phyloP scores from a whole-genome alignment of 1,140 invertebrate species.

The Drosophila funebris region DNA sequence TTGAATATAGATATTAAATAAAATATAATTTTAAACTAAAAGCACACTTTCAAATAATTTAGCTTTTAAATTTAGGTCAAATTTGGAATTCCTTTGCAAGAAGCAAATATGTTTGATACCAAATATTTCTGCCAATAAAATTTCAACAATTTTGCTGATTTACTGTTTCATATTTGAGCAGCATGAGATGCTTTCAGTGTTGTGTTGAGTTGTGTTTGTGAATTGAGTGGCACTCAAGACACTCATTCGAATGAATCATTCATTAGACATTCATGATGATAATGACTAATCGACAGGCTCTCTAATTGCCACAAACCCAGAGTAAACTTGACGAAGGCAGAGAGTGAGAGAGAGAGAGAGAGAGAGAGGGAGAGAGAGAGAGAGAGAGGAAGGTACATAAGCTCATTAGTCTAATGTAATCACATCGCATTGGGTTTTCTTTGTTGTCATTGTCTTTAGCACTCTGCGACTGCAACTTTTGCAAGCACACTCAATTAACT shows the following conservation, averaged over 20 bases:
- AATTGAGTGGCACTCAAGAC: conserved; percentile 13
- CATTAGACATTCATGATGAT: conserved; percentile 43
- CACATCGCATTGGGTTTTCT: conserved; percentile 26
- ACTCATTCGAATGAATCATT: conserved; percentile 32
- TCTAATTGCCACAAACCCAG: conserved; percentile 26
- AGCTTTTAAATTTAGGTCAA: no score
- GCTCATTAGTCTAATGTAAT: conserved; percentile 49
- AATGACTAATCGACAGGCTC: conserved; percentile 38
- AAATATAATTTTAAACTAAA: no score
- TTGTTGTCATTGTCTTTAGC: conserved; percentile 18
- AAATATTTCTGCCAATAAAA: no score
- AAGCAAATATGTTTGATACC: no score
- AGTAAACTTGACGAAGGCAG: background rate
- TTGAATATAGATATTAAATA: no score
- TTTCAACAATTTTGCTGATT: no score
- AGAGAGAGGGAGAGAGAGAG: background rate
- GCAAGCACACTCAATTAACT: conserved; percentile 33
- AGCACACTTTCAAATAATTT: no score
- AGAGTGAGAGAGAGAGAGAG: no score
- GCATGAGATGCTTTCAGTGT: background rate
- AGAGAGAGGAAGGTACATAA: conserved; percentile 8
- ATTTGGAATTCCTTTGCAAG: no score
- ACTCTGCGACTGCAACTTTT: conserved; percentile 11
- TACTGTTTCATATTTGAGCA: background rate
- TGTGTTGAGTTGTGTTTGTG: background rate